A percentile compares a stretch with the other conserved stretches of the same genome.
phyloP scores from a whole-genome alignment of 2,113 vertebrate species.

The Rhagologus leucostigma region DNA sequence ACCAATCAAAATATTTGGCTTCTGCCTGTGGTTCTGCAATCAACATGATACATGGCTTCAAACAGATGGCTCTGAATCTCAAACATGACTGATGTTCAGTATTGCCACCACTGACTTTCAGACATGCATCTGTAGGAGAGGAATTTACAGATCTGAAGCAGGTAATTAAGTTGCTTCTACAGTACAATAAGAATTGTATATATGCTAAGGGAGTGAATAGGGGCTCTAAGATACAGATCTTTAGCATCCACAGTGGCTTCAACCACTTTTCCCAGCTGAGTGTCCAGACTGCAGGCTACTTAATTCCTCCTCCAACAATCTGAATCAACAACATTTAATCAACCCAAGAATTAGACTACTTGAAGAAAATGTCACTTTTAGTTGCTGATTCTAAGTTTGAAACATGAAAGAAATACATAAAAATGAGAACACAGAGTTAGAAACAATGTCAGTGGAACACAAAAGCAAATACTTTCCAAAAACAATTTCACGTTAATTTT shows the following conservation, averaged over 20 bases:
- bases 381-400: background rate
- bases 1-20: background rate
- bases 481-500: rapidly evolving
- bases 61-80: background rate
- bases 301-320: background rate
- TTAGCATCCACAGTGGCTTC: background rate
- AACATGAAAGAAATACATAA: background rate
- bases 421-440: background rate
- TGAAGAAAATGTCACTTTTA: background rate
- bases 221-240: background rate
- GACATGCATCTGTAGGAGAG: background rate
- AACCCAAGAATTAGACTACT: background rate
- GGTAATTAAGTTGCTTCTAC: background rate
- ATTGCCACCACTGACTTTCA: background rate
- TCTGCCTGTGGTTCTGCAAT: background rate
- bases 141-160: background rate
- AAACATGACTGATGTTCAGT: background rate
- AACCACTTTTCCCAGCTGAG: background rate
- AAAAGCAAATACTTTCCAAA: background rate
- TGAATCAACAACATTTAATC: background rate
- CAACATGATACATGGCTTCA: background rate
- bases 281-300: background rate
- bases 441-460: background rate
- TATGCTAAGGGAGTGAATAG: background rate
- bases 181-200: background rate